These are phyloP conservation scores for Galerucella pusilla DNA, from an alignment of 2,888 invertebrate species.

Conservation along the genomic window DNA sequence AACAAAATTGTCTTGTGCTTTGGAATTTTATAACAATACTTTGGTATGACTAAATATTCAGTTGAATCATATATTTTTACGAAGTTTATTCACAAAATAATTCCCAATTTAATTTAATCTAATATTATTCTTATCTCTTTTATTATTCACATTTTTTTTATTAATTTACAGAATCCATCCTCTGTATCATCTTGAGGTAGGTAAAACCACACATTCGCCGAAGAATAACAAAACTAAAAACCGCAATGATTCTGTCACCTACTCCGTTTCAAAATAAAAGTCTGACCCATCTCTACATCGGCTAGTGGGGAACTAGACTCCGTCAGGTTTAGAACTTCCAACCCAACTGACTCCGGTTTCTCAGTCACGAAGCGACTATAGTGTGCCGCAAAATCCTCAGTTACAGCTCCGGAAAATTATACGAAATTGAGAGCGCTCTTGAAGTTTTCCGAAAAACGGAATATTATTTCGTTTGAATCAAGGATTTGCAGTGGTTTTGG, in stretches of 20 bases:
- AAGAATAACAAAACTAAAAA: constrained; percentile 11
- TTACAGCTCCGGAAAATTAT: constrained; percentile 27
- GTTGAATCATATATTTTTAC: background rate
- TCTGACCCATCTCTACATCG: constrained; percentile 26
- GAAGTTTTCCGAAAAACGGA: background rate
- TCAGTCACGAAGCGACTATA: constrained; percentile 39
- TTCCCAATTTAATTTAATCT: background rate
- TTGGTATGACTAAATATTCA: background rate
- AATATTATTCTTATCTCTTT: background rate
- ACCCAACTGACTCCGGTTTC: constrained; percentile 36
- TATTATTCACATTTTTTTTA: background rate
- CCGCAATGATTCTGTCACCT: constrained; percentile 13
- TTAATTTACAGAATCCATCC: background rate
- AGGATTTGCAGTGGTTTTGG: constrained; percentile 32
- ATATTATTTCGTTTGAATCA: constrained; percentile 5
- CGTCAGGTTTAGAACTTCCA: constrained; percentile 36
- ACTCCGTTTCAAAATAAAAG: constrained; percentile 18
- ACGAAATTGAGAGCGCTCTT: constrained; percentile 22
- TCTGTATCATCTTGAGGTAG: constrained; percentile 15
- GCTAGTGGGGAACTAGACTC: constrained; percentile 36
- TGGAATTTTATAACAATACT: no score
- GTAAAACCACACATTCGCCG: constrained; percentile 22
- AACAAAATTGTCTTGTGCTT: no score
- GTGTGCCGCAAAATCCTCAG: constrained; percentile 40
- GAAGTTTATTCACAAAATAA: background rate